Conservation (phyloP, 2,888 invertebrate genomes). For the Onchidella celtica region DNA sequence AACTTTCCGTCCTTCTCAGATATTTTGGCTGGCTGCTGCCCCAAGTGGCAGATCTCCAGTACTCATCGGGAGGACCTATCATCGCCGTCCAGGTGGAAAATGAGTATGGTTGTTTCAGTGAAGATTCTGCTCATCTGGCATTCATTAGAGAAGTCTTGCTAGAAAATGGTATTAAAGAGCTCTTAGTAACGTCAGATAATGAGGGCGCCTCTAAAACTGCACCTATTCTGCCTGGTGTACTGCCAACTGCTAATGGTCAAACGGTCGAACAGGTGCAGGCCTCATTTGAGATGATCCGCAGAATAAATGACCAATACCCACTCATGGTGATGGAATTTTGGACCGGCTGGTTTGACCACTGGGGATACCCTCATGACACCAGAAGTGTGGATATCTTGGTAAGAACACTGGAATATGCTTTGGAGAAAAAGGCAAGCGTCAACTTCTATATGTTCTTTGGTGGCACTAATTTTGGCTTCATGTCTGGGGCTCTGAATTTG, state of each 20-base stretch:
- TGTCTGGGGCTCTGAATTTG: constrained; percentile 70
- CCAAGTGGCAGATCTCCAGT: constrained; percentile 79
- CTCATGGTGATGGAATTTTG: constrained; percentile 84
- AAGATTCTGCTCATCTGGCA: constrained; percentile 22
- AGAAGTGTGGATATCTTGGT: neutral
- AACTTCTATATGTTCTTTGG: constrained; percentile 96
- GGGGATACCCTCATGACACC: constrained; percentile 75
- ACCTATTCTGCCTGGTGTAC: neutral
- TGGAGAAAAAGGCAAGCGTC: constrained; percentile 83
- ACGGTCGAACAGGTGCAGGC: constrained; percentile 74
- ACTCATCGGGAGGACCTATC: constrained; percentile 82
- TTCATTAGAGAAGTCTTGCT: constrained; percentile 58
- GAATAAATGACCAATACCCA: constrained; percentile 82
- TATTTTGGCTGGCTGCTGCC: constrained; percentile 81
- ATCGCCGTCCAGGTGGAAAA: constrained; percentile 82
- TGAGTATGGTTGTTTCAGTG: constrained; percentile 82
- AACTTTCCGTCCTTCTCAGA: too few relatives aligned
- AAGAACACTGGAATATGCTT: constrained; percentile 56
- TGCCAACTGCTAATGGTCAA: constrained; percentile 24
- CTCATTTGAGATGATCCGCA: constrained; percentile 80
- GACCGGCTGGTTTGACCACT: constrained; percentile 85
- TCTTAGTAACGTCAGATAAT: constrained; percentile 82
- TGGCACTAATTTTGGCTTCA: constrained; percentile 85
- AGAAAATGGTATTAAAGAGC: constrained; percentile 77
- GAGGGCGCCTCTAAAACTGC: neutral